Evolutionary conservation across 2,888 invertebrate species (phyloP), one percentile per base, ranked within the genome.

Genomic region (Pogonocherus hispidulus): DNA sequence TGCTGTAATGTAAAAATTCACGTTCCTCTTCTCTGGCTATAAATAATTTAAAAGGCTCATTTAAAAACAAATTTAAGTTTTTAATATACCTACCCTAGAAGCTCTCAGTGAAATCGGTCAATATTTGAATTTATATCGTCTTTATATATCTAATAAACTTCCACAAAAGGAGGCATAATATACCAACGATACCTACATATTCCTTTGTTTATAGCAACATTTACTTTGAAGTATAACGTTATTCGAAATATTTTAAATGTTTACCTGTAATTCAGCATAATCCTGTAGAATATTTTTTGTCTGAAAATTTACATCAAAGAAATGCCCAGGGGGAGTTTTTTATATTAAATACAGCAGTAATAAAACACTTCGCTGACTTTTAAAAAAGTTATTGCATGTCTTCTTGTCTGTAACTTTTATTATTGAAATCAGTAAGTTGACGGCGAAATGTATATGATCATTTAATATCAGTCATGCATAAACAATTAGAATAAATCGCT

Each of bases 1-100:
- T 46, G 44, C 6, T 23, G 46, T 56, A 37, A 41, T 55, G 35
- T 55, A 37, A 22, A n/a, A 20, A 56, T 56, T 44, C 44, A 56
- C n/a, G 8, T 23, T 51, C 23, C 49, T 18, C 27, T 18, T 14
- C 27, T 22, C 46, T 5, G 9, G 22, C 8, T 22, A 44, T 57
- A 23, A 56, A 57, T 46, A 57, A 46, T 57, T 57, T 46, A 57
- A 57, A 14, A 32, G 11, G 32, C 9, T 32, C 27, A 18, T 35
- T 18, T 27, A 35, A 19, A 35, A 54, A 14, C 18, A 18, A 5
- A 56, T 37, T 20, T 37, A 51, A 51, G 23, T 51, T 23, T 32
- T 32, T 51, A 14, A 23, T 23, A 51, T 22, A 20, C 22, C 20
- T 49, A 20, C 22, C 22, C 9, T 27, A 27, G 8, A 27, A 32